A percentile compares a stretch with the other conserved stretches of the same genome.
These are phyloP conservation scores for Cossypha niveicapilla DNA, from an alignment of 2,797 vertebrate genomes.

Conservation along the genomic window DNA sequence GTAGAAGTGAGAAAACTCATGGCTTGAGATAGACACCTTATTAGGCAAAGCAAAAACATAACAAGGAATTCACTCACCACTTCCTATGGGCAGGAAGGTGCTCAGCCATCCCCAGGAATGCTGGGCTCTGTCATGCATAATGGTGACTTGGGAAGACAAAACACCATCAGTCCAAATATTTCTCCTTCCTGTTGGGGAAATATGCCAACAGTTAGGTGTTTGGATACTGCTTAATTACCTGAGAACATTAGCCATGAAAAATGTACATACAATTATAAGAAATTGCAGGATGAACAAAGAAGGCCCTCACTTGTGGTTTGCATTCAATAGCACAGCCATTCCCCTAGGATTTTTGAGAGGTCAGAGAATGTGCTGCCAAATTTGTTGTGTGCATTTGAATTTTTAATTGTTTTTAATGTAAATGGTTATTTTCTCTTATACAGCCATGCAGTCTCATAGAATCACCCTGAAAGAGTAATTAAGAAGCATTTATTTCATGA, in stretches of 20 bases:
- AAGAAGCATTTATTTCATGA: background rate
- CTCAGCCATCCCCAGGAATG: background rate
- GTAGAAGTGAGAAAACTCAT: background rate
- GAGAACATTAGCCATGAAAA: background rate
- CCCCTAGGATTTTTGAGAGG: background rate
- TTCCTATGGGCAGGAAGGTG: background rate
- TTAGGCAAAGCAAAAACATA: background rate
- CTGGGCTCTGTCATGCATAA: accelerated
- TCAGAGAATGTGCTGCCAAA: background rate
- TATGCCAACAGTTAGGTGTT: background rate
- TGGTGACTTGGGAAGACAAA: background rate
- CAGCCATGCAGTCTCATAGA: background rate
- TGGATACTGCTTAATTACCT: background rate
- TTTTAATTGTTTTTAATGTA: background rate
- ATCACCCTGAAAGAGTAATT: background rate
- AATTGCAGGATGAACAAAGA: background rate
- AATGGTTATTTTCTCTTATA: background rate
- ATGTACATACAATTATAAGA: background rate
- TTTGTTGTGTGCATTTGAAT: background rate
- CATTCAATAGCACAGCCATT: background rate
- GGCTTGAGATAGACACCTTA: background rate
- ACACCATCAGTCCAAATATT: background rate
- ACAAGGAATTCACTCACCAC: background rate
- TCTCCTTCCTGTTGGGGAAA: background rate
- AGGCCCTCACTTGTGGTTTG: background rate